A percentile compares a stretch with the other conserved stretches of the same genome.
Evolutionary conservation across 92 coral and sea anemone genomes (phyloP).

Genomic region (Pocillopora grandis): DNA sequence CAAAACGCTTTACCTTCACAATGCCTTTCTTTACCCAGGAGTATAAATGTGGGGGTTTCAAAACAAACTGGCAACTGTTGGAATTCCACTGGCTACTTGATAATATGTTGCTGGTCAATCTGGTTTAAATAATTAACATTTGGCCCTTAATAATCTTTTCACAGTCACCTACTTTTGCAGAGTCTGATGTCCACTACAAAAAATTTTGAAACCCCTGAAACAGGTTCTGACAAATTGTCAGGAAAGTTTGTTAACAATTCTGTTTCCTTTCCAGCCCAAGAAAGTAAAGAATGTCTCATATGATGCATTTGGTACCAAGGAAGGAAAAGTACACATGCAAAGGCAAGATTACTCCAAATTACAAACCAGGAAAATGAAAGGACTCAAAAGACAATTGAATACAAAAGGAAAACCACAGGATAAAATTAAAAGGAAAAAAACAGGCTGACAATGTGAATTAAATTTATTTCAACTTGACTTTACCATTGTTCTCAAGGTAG

Average conservation of each 20-base stretch:
- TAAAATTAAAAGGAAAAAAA: slow-evolving; percentile 42
- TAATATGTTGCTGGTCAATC: no score
- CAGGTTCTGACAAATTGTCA: no score
- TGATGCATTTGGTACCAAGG: slow-evolving; percentile 91
- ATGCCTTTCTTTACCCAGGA: not conserved
- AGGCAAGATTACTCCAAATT: slow-evolving; percentile 88
- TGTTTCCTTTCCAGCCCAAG: slow-evolving; percentile 65
- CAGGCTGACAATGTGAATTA: not conserved
- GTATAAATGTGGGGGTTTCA: not conserved
- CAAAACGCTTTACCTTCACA: no score
- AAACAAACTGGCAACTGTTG: no score
- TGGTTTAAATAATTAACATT: no score
- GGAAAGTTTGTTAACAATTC: not conserved
- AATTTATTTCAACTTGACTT: not conserved
- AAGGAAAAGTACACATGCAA: slow-evolving; percentile 93
- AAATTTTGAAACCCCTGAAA: no score
- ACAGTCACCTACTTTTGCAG: no score
- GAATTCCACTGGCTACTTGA: no score
- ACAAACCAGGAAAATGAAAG: slow-evolving; percentile 95
- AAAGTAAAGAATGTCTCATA: slow-evolving; percentile 86
- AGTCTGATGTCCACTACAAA: no score
- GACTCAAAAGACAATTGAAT: slow-evolving; percentile 74
- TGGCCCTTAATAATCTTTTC: no score
- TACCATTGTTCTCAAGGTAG: not conserved
- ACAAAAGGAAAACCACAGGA: slow-evolving; percentile 15